These are phyloP conservation scores for Spinibarbus caldwelli DNA, from an alignment of 2,797 vertebrate species.

Conservation along the genomic window DNA sequence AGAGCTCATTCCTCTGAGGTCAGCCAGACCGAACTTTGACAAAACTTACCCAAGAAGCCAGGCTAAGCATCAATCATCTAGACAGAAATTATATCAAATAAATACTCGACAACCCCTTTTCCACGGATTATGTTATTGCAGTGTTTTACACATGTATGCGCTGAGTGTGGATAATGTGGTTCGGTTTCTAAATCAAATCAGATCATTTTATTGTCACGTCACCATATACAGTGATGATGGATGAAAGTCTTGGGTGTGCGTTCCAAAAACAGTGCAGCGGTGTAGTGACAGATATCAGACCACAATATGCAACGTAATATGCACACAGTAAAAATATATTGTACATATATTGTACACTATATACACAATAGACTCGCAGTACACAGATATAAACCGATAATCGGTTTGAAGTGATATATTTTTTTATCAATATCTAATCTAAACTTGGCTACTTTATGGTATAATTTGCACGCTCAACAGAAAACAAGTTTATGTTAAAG, in stretches of 20 bases:
- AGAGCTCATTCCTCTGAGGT: conserved; percentile 60
- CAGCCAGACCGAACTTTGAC: conserved; percentile 62
- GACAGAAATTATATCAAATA: conserved; percentile 55
- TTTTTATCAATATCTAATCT: background rate
- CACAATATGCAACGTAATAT: background rate
- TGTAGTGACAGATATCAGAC: conserved; percentile 5
- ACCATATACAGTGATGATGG: conserved; percentile 6
- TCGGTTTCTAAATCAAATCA: conserved; percentile 35
- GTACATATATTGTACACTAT: background rate
- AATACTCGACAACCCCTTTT: conserved; percentile 41
- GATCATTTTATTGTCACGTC: conserved; percentile 32
- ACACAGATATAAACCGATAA: background rate
- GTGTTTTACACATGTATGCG: conserved; percentile 39
- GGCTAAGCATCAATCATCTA: conserved; percentile 63
- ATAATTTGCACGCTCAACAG: background rate
- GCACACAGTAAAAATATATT: background rate
- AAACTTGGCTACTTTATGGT: background rate
- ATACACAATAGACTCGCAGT: background rate
- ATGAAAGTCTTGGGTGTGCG: background rate
- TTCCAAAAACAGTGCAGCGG: conserved; percentile 7
- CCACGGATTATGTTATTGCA: conserved; percentile 30
- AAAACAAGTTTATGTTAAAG: background rate
- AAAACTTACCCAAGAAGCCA: conserved; percentile 53
- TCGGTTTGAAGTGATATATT: background rate
- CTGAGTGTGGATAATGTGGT: conserved; percentile 24